Evolutionary conservation across 2,113 vertebrate species (phyloP).

Genomic region (Hemiprocne comata): DNA sequence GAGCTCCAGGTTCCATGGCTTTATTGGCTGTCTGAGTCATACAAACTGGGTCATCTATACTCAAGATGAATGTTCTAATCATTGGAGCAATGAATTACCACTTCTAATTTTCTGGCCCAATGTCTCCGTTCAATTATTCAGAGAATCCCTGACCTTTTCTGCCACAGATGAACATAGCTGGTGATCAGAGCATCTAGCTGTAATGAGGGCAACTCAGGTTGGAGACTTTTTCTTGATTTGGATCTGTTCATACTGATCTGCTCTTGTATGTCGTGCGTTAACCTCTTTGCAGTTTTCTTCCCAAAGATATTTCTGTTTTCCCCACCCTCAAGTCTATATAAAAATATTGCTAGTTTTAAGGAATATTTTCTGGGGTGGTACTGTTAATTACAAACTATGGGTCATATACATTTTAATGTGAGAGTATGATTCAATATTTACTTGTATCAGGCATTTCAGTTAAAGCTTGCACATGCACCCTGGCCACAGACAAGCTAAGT

Average conservation of each 20-base stretch:
- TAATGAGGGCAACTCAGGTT: not conserved
- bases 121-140: slow-evolving; percentile 52
- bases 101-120: slow-evolving; percentile 33
- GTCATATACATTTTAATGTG: not conserved
- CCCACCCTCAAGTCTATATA: not conserved
- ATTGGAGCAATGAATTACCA: slow-evolving; percentile 26
- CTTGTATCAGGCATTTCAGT: not conserved
- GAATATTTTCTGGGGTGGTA: not conserved
- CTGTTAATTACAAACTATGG: not conserved
- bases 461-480: not conserved
- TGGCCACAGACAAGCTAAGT: rapidly evolving
- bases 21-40: slow-evolving; percentile 7
- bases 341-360: not conserved
- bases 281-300: not conserved
- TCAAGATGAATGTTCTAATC: not conserved
- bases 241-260: not conserved
- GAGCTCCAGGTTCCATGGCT: not conserved
- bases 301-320: not conserved
- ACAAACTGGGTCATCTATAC: not conserved
- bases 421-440: not conserved
- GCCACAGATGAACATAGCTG: not conserved
- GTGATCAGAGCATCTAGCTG: not conserved
- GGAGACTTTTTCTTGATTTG: not conserved
- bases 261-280: not conserved
- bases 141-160: slow-evolving; percentile 2